A percentile compares a stretch with the other conserved stretches of the same genome.
Conservation (phyloP, 2,888 invertebrate species). For the Boloria selene region DNA sequence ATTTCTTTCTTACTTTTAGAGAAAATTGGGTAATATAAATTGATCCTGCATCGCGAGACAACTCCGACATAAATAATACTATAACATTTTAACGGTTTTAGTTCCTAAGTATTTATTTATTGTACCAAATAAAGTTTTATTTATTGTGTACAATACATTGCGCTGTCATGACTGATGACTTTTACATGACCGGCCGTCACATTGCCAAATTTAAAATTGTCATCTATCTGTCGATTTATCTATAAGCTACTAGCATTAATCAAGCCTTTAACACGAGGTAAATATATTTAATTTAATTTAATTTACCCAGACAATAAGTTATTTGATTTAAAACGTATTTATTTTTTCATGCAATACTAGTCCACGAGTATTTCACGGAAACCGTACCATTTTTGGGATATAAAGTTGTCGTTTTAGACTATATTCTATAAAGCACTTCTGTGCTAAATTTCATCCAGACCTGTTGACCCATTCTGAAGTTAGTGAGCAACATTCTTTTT, state of each 20-base stretch:
- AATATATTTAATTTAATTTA: too few relatives aligned
- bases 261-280: not conserved
- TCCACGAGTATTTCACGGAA: too few relatives aligned
- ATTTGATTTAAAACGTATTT: too few relatives aligned
- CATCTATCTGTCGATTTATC: conserved; percentile 5
- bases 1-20: not conserved
- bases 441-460: too few relatives aligned
- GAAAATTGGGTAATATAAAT: conserved; percentile 2
- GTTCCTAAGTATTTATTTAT: conserved; percentile 3
- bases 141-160: conserved; percentile 11
- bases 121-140: not conserved
- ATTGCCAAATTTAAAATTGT: conserved; percentile 5
- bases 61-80: conserved; percentile 4
- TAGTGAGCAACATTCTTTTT: too few relatives aligned
- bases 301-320: too few relatives aligned
- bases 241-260: conserved; percentile 2
- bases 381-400: too few relatives aligned
- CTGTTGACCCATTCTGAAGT: too few relatives aligned
- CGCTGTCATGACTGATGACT: conserved; percentile 9
- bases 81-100: not conserved
- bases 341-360: too few relatives aligned
- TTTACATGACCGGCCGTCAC: not conserved
- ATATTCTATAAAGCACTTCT: too few relatives aligned
- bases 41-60: conserved; percentile 4
- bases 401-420: too few relatives aligned